Percentiles rank a stretch among this genome's conserved stretches.
phyloP scores from a whole-genome alignment of 1,140 invertebrate species.

The Pachypsylla venusta region DNA sequence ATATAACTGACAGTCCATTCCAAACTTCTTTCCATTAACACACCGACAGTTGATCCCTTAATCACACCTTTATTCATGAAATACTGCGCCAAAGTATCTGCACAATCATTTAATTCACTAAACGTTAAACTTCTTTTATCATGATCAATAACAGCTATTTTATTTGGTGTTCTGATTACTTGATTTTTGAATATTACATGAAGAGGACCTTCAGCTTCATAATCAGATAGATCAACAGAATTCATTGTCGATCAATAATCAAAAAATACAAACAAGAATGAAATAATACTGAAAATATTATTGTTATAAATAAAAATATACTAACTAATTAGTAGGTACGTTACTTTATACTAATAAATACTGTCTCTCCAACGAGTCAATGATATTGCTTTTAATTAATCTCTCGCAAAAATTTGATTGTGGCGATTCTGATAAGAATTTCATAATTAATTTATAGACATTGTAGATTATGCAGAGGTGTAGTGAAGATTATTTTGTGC shows the following conservation, averaged over 20 bases:
- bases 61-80: conserved; percentile 16
- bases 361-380: no score
- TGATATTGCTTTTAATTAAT: no score
- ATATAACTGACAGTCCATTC: conserved; percentile 34
- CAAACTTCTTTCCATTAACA: conserved; percentile 32
- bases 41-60: conserved; percentile 27
- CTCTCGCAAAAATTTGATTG: no score
- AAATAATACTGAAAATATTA: neutral
- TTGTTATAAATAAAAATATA: no score
- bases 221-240: conserved; percentile 20
- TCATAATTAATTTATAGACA: no score
- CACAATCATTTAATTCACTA: conserved; percentile 21
- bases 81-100: conserved; percentile 20
- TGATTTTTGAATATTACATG: conserved; percentile 23
- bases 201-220: conserved; percentile 23
- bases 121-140: conserved; percentile 18
- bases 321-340: no score
- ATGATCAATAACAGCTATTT: conserved; percentile 20
- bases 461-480: no score
- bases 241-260: neutral
- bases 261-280: neutral
- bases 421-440: no score
- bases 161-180: conserved; percentile 20
- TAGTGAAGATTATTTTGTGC: no score
- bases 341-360: no score